Conservation (phyloP, 1,140 invertebrate genomes). For the Drosophila albomicans region DNA sequence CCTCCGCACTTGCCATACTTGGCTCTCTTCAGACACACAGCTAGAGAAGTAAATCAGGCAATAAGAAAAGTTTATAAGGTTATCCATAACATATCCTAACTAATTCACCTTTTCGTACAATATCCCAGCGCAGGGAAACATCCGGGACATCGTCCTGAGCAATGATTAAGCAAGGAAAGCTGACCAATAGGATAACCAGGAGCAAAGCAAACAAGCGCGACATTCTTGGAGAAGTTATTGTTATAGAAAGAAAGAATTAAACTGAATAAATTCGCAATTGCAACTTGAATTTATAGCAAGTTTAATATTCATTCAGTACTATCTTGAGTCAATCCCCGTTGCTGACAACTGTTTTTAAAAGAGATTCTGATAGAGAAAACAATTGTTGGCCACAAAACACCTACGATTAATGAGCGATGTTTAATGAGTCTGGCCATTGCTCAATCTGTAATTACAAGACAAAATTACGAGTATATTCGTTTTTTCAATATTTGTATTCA, state of each 20-base stretch:
- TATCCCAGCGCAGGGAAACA: background rate
- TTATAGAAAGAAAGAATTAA: background rate
- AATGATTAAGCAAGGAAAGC: background rate
- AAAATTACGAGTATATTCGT: conserved; percentile 43
- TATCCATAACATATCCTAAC: background rate
- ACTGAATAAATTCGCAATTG: background rate
- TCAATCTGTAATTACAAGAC: conserved; percentile 55
- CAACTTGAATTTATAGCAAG: conserved; percentile 2
- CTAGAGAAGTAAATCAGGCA: background rate
- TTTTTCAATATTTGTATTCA: background rate
- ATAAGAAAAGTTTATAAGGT: background rate
- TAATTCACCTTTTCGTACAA: background rate
- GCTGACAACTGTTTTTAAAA: conserved; percentile 7
- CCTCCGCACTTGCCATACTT: conserved; percentile 33
- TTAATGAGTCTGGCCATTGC: conserved; percentile 35
- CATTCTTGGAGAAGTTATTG: background rate
- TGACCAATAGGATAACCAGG: background rate
- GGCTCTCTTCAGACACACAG: conserved; percentile 5
- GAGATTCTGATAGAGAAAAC: background rate
- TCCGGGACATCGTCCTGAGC: background rate
- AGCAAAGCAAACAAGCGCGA: background rate
- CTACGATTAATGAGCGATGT: background rate
- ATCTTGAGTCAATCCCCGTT: no score
- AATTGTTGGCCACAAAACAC: conserved; percentile 14
- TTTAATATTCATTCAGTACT: no score